Evolutionary conservation across 2,797 vertebrate genomes (phyloP), one percentile per base, ranked within the genome.

Genomic region (Acrossocheilus wenchowensis): DNA sequence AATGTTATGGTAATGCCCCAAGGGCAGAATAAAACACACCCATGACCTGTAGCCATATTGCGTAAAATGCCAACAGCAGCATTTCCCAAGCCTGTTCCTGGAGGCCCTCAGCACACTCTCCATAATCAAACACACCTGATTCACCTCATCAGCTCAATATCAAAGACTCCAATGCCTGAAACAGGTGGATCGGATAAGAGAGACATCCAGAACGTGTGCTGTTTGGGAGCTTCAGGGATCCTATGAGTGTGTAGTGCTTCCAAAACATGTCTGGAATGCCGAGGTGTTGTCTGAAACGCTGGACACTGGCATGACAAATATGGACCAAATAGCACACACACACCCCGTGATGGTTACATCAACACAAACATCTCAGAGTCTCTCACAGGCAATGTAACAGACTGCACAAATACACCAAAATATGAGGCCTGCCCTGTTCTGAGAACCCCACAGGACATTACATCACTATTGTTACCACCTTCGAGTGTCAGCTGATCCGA

Each of bases 261-360:
- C 52, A 23, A 64, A 19, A 77, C 26, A 45, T 83, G 17, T 36
- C 6, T 52, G 89, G 64, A 90, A 90, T 85, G n/a, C 9, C 1
- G 5, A 34, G 48, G 75, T 36, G 48, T 78, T 88, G 87, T 52
- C 68, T 66, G 48, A 43, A 39, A 84, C 11, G 2, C 30, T 41
- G 52, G 41, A 39, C 36, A 78, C 57, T 14, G 83, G 71, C 66
- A 91, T 88, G 71, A 52, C 52, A 73, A 74, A 79, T 34, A 83
- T 21, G 75, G 52, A 43, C 34, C 3, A 36, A 7, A n/a, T 62
- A 62, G 36, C 21, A 11, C 39, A 36, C 17, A 36, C 14, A 34
- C 50, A 48, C 11, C 48, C 60, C 1, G 6, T 19, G 2, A 71
- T 7, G 7, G 78, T 81, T 87, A 54, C 73, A 81, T 82, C 60